These are phyloP conservation scores for Callipepla squamata DNA, from an alignment of 2,113 vertebrate species.

Conservation along the genomic window DNA sequence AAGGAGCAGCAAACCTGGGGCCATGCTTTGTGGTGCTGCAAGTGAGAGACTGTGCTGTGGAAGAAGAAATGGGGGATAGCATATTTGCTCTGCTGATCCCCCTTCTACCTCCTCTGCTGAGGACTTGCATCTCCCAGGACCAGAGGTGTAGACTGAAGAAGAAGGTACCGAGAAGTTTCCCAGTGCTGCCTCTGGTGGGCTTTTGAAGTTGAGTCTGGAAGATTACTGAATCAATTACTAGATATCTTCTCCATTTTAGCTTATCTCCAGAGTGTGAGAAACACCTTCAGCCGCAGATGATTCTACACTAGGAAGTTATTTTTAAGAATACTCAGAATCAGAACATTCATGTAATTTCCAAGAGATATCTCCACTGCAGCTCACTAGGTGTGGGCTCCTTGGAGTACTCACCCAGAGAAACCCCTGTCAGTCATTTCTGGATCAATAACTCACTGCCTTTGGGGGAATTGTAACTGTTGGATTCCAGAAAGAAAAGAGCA, in stretches of 20 bases:
- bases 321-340: not conserved
- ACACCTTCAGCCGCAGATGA: not conserved
- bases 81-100: not conserved
- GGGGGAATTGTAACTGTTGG: not conserved
- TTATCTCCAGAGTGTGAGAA: not conserved
- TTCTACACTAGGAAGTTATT: not conserved
- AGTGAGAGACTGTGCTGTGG: not conserved
- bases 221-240: not conserved
- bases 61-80: not conserved
- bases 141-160: not conserved
- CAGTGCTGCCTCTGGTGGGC: not conserved
- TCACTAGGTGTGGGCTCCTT: not conserved
- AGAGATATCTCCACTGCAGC: not conserved
- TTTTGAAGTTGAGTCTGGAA: not conserved
- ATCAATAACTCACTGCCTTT: not conserved
- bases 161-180: not conserved
- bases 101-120: not conserved
- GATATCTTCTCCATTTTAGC: not conserved
- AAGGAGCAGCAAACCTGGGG: not conserved
- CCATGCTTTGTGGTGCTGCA: not conserved
- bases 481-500: not conserved
- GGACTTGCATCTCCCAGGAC: fast-evolving
- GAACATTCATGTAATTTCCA: not conserved
- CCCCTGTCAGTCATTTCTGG: not conserved
- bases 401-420: not conserved